Evolutionary conservation across 1,140 invertebrate species (phyloP), one percentile per base, ranked within the genome.

Genomic region (Drosophila neocordata): DNA sequence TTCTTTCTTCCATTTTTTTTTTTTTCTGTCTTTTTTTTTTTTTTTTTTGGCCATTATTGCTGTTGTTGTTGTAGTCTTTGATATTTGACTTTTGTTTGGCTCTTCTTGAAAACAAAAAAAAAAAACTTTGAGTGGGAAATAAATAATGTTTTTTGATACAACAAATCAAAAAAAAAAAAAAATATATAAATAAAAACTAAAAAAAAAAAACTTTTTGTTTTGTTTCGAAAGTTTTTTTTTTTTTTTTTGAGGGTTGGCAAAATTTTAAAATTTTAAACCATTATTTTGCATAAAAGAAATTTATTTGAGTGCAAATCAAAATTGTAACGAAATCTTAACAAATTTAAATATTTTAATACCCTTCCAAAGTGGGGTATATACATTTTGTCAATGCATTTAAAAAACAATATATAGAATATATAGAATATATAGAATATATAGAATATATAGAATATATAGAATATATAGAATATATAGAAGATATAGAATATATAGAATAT

Each of bases 1-100:
- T 90, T 90, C 77, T 89, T 77, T 82, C 65, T 89, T 85, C 41
- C 79, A 51, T 60, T 78, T 72, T 51, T 69, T 65, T 81, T 61
- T 73, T 65, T 65, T 57, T 71, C 59, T 57, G 37, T 57, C 64
- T 57, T 27, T 51, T 76, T 85, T 68, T 79, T 75, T 73, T 34
- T 65, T 57, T 71, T 66, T 71, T 79, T 73, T 68, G 41, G 8
- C 20, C 44, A 20, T 51, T 60, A 55, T 37, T 48, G 57, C 12
- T 56, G 37, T 12, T 62, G 37, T 12, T 62, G 55, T 48, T 65
- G 62, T 57, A 38, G 22, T 57, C 58, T 75, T 61, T 64, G 48
- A 31, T 64, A 71, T 71, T 51, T 68, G 72, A 66, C 52, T 55
- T 71, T 71, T 56, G 71, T 34, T 65, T 71, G 52, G 58, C 62